Conservation (phyloP, 2,888 invertebrate genomes). For the Ellobium chinense region DNA sequence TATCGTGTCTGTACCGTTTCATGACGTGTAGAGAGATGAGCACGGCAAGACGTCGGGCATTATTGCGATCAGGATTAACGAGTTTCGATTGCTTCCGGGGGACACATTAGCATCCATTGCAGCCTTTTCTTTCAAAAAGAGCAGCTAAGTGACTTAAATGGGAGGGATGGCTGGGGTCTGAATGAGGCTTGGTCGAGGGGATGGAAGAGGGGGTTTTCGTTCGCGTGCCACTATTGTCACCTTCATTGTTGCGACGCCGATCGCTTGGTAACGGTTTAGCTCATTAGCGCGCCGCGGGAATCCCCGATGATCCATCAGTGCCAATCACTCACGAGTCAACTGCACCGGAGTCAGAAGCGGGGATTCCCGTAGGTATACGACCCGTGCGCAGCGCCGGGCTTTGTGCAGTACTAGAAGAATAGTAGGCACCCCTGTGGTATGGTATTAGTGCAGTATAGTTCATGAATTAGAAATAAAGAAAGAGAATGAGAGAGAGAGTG, state of each 20-base stretch:
- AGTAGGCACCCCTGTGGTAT: too few species aligned
- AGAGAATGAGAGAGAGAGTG: too few species aligned
- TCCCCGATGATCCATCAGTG: conserved; percentile 11
- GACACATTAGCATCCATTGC: not conserved
- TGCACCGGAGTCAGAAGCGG: not conserved
- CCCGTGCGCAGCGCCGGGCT: too few species aligned
- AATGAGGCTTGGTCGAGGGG: not conserved
- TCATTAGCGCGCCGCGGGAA: conserved; percentile 20
- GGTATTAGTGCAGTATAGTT: too few species aligned
- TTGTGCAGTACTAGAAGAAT: too few species aligned
- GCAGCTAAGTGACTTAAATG: not conserved
- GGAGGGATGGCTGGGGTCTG: not conserved
- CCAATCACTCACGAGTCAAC: not conserved
- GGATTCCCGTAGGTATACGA: not conserved
- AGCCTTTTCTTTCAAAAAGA: not conserved
- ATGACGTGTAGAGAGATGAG: not conserved
- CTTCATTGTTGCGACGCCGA: not conserved
- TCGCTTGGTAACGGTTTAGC: not conserved
- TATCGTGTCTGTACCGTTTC: not conserved
- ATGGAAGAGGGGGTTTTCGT: too few species aligned
- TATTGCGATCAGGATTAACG: not conserved
- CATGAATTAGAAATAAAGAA: too few species aligned
- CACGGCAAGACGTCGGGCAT: not conserved
- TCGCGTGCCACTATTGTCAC: not conserved
- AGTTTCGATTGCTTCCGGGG: not conserved